A percentile compares a stretch with the other conserved stretches of the same genome.
Conservation (phyloP, 92 coral and sea anemone species). For the Virgularia gustaviana region DNA sequence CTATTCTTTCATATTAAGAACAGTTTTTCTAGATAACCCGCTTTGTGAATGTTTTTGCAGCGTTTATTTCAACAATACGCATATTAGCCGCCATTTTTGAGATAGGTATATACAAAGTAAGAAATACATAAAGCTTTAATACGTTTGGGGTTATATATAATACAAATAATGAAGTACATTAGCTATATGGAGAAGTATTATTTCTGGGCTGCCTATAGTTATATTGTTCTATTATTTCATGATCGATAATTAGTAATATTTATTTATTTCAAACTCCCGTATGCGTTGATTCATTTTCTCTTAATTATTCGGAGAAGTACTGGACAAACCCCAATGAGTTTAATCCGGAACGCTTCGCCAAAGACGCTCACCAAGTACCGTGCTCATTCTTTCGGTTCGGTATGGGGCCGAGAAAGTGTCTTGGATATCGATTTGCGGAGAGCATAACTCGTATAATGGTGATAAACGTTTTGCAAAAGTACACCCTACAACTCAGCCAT, state of each 20-base stretch:
- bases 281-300: slow-evolving; percentile 79
- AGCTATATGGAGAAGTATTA: too few species aligned
- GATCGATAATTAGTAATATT: background rate
- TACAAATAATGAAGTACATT: too few species aligned
- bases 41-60: too few species aligned
- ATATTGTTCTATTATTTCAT: too few species aligned
- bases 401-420: slow-evolving; percentile 88
- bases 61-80: too few species aligned
- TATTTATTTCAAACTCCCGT: slow-evolving; percentile 64
- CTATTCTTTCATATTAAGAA: too few species aligned
- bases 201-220: too few species aligned
- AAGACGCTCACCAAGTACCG: slow-evolving; percentile 60
- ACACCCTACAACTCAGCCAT: slow-evolving; percentile 52
- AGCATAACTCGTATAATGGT: slow-evolving; percentile 73
- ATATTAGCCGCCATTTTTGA: too few species aligned
- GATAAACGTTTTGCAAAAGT: slow-evolving; percentile 62
- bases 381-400: slow-evolving; percentile 88
- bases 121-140: too few species aligned
- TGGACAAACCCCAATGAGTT: slow-evolving; percentile 76
- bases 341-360: slow-evolving; percentile 68
- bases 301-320: slow-evolving; percentile 67
- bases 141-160: too few species aligned
- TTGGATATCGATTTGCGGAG: slow-evolving; percentile 82
- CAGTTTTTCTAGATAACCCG: too few species aligned
- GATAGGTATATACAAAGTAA: too few species aligned